phyloP scores from a whole-genome alignment of 2,888 invertebrate genomes.

The Neoitamus cyanurus region DNA sequence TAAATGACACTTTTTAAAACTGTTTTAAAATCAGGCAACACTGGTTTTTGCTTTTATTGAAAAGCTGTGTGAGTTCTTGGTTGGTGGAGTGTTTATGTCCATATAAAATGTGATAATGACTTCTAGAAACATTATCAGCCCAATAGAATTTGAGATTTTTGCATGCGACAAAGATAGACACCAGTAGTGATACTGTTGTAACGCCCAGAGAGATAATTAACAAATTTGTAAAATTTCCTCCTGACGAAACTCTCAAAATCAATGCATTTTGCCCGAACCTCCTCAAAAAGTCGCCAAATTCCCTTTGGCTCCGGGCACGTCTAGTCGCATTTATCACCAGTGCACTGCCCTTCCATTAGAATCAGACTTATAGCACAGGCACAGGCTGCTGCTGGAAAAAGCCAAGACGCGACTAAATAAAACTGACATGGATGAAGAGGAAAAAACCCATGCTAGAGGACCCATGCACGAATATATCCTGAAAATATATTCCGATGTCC shows the following conservation, averaged over 20 bases:
- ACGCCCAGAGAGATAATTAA: no score
- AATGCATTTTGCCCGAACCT: background rate
- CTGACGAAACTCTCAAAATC: background rate
- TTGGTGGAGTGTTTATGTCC: no score
- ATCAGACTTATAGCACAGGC: background rate
- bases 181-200: no score
- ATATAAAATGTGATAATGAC: no score
- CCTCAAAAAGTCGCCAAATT: background rate
- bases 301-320: slow-evolving; percentile 9
- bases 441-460: background rate
- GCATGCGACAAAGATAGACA: no score
- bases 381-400: background rate
- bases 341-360: slow-evolving; percentile 4
- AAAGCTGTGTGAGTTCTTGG: no score
- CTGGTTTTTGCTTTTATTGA: no score
- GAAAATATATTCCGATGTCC: slow-evolving; percentile 32
- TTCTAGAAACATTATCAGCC: no score
- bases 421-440: slow-evolving; percentile 11
- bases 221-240: no score
- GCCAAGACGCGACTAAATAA: slow-evolving; percentile 18
- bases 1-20: no score
- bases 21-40: no score
- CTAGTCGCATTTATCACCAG: slow-evolving; percentile 20
- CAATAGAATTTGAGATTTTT: no score
- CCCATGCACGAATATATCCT: background rate